Evolutionary conservation across 2,113 vertebrate species (phyloP), one percentile per base, ranked within the genome.

Genomic region (Phrynosoma blainvillii): DNA sequence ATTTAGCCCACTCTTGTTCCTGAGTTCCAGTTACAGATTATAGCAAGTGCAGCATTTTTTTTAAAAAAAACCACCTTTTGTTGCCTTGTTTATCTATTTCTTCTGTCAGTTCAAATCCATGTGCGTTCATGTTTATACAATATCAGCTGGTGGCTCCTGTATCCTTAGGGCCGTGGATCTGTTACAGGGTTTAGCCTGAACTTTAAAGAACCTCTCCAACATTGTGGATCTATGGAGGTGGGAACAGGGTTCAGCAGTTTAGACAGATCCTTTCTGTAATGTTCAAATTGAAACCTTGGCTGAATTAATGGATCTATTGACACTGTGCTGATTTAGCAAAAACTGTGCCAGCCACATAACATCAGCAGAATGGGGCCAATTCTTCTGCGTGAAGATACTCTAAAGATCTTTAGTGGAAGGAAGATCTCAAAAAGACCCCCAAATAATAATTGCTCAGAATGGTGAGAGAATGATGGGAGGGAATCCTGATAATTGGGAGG

Each of bases 11-110:
- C 0, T 1, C 84, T 30, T 47, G 42, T 83, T 8, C 89, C 71
- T 87, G 89, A 88, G 59, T 89, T 94, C 21, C 52, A 36, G 68
- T 93, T 94, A 92, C 88, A 92, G 59, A 85, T 88, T 83, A 56
- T 66, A 90, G 84, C 59, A 62, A 62, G 25, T 21, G 11, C n/a
- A 89, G 66, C 62, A 71, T 27, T 56, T 84, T 4, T 74, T 92
- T 90, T 79, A 62, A 0, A 18, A 82, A 21, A 6, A 88, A 75
- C 71, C 78, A 88, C 30, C 12, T 88, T 42, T n/a, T 86, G 73
- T 85, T 25, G 25, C 9, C 40, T 11, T 1, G 74, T 66, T 30
- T 1, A 78, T 47, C 0, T 1, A 59, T 65, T 82, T 66, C n/a
- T 82, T 83, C 2, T 13, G 1, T 47, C 40, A 20, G 52, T 71